phyloP scores from a whole-genome alignment of 2,797 vertebrate genomes.

The Rhyacichthys aspro region DNA sequence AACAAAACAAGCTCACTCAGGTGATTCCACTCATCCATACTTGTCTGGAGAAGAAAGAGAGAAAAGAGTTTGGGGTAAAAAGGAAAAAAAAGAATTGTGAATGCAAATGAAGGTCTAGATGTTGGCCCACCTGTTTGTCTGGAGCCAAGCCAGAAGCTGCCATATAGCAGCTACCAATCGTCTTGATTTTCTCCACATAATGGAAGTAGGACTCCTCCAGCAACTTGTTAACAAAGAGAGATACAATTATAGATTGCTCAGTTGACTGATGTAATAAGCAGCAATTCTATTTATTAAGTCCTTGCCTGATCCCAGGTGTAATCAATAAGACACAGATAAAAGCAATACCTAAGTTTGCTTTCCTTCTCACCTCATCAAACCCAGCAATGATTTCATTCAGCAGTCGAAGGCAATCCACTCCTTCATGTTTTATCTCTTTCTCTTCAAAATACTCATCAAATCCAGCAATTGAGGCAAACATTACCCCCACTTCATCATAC shows the following conservation, averaged over 20 bases:
- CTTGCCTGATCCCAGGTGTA: background rate
- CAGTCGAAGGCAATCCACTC: conserved; percentile 79
- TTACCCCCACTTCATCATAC: conserved; percentile 82
- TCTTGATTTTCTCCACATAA: conserved; percentile 85
- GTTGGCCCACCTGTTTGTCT: conserved; percentile 62
- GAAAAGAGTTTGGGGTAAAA: background rate
- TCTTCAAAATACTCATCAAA: conserved; percentile 82
- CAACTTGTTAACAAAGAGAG: conserved; percentile 56
- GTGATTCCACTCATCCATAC: conserved; percentile 77
- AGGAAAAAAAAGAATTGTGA: background rate
- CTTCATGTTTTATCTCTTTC: conserved; percentile 80
- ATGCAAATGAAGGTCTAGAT: background rate
- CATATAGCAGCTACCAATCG: conserved; percentile 84
- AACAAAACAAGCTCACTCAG: conserved; percentile 83
- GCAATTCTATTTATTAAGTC: background rate
- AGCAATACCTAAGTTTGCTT: too few species aligned
- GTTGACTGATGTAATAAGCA: background rate
- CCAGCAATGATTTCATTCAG: conserved; percentile 83
- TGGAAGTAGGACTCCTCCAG: conserved; percentile 81
- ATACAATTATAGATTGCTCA: conserved; percentile 1
- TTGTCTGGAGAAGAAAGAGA: conserved; percentile 35
- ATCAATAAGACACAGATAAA: too few species aligned
- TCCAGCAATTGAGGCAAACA: conserved; percentile 84
- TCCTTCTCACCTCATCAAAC: conserved; percentile 77
- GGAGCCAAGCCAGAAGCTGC: conserved; percentile 82